Evolutionary conservation across 2,888 invertebrate genomes (phyloP).

Genomic region (Deilephila elpenor): DNA sequence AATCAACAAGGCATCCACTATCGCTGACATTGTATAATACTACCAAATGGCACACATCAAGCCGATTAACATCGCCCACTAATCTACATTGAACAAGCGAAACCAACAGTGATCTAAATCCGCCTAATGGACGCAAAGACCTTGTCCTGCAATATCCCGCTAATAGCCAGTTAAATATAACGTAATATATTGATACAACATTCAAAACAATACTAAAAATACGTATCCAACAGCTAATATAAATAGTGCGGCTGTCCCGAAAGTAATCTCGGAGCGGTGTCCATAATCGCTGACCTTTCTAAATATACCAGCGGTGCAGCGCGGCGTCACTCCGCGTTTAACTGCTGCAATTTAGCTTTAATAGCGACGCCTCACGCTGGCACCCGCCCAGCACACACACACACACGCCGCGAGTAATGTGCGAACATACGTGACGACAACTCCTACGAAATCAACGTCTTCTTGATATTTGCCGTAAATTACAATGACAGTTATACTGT

Average conservation of each 20-base stretch:
- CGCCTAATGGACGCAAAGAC: not conserved
- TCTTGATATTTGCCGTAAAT: slow-evolving; percentile 7
- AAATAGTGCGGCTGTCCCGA: slow-evolving; percentile 19
- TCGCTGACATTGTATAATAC: not conserved
- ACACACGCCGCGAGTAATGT: not conserved
- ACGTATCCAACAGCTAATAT: slow-evolving; percentile 4
- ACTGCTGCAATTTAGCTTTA: slow-evolving; percentile 15
- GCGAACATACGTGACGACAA: slow-evolving; percentile 11
- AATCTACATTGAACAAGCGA: not conserved
- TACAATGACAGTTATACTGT: slow-evolving; percentile 2
- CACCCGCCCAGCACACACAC: slow-evolving; percentile 8
- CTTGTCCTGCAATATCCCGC: not conserved
- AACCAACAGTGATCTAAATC: not conserved
- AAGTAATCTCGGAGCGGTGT: slow-evolving; percentile 7
- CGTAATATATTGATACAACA: slow-evolving; percentile 5
- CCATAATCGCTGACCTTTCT: slow-evolving; percentile 24
- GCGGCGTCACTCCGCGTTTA: slow-evolving; percentile 18
- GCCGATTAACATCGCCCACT: not conserved
- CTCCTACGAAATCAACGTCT: slow-evolving; percentile 4
- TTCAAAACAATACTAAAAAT: slow-evolving; percentile 6
- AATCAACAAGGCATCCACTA: not conserved
- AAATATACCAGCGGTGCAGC: slow-evolving; percentile 7
- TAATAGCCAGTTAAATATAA: slow-evolving; percentile 17
- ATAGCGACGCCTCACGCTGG: slow-evolving; percentile 17
- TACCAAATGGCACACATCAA: not conserved